Evolutionary conservation across 1,140 invertebrate genomes (phyloP), one percentile per base, ranked within the genome.

Genomic region (Drosophila murphyi): DNA sequence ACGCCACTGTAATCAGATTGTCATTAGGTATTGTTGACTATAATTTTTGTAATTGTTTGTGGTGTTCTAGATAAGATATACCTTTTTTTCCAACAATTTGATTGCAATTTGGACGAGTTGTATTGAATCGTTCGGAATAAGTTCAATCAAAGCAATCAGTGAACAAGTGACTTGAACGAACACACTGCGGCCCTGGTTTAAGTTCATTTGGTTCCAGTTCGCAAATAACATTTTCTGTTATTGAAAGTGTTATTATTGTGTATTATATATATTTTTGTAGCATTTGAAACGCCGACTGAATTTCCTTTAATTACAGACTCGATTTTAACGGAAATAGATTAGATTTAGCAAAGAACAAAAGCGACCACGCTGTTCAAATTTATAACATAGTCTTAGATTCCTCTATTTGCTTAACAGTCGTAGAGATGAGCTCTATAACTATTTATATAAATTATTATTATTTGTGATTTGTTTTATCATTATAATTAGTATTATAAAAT

Each of bases 61-160:
- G 2, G 41, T 6, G 32, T 29, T 55, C 12, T 5, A 3, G 6
- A 73, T 2, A 69, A 50, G 37, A 34, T 60, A 47, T 73, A 73
- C 71, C 71, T 73, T 61, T 73, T 63, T 48, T 45, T 12, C 50
- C 35, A 45, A 69, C 71, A 50, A 69, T 37, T 69, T 60, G 50
- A 69, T 47, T 60, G 63, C 70, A 47, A 61, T 47, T 73, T 61
- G 29, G 35, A 48, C 29, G 55, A 55, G 41, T 47, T 72, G 32
- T 50, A 39, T 39, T 50, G 34, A 37, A 50, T 50, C 20, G 59
- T 35, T 61, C 59, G 59, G 20, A 62, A 28, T 47, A 29, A 61
- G 57, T 60, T 60, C 57, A 37, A 45, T 35, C 20, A n/a, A 62
- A 29, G 32, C 8, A 37, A 12, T 60, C 32, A 5, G 7, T 61